phyloP scores from a whole-genome alignment of 2,888 invertebrate genomes.

The Drosophila recens region DNA sequence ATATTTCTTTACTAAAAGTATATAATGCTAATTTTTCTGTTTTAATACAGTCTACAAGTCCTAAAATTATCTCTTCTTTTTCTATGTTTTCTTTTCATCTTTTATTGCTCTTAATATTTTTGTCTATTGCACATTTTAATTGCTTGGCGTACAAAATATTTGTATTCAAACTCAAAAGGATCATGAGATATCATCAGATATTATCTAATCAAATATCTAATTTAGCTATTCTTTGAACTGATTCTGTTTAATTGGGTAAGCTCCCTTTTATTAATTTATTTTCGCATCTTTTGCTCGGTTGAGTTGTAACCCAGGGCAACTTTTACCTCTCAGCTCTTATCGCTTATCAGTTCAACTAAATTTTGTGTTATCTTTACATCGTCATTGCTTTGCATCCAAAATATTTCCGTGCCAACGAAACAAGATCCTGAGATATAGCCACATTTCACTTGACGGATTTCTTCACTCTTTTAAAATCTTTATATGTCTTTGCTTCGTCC shows the following conservation, averaged over 20 bases:
- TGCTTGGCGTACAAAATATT: neutral
- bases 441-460: neutral
- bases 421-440: neutral
- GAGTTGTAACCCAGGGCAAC: conserved; percentile 2
- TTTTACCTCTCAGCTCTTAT: neutral
- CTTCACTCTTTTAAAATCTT: no score
- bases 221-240: neutral
- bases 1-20: neutral
- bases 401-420: neutral
- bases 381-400: neutral
- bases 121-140: neutral
- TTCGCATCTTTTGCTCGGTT: neutral
- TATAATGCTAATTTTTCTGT: neutral
- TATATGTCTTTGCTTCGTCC: neutral
- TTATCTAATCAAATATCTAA: neutral
- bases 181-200: neutral
- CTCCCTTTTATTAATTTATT: neutral
- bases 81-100: neutral
- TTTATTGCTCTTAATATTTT: neutral
- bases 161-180: neutral
- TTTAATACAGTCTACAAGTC: no score
- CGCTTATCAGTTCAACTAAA: neutral
- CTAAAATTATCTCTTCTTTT: neutral
- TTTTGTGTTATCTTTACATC: neutral
- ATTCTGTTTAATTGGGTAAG: neutral